Evolutionary conservation across 1,140 invertebrate species (phyloP), one percentile per base, ranked within the genome.

Genomic region (Triops cancriformis): DNA sequence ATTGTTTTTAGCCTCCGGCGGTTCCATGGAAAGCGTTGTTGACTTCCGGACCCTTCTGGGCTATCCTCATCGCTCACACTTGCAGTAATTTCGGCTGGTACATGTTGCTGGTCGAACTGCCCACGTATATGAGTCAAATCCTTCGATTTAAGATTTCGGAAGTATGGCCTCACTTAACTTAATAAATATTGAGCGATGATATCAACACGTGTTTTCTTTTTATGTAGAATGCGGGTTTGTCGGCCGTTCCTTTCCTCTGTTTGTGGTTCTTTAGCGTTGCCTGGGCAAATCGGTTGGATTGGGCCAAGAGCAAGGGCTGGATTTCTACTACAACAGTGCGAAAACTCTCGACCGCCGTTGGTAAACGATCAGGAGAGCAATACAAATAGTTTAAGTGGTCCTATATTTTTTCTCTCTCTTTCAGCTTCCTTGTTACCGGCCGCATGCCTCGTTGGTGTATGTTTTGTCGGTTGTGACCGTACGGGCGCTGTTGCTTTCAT

Each of bases 31-130:
- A 85, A 45, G 82, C 86, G 27, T 88, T 98, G 79, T 84, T 98
- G 7, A 90, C 89, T 0, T 96, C 95, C 0, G 82, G 87, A 1
- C 92, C 95, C 0, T 94, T 98, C 4, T 97, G 94, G 94, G 95
- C 95, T 1, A 94, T 98, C 82, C 89, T 97, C 76, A 84, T 96
- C 26, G 94, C 93, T 0, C 96, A 98, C 83, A 93, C 91, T 43
- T 91, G 93, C 76, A 94, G 94, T 79, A 96, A 98, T 78, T 98
- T 96, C 87, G 93, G 94, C 0, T 97, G 96, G 86, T 98, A 98
- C 86, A 97, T 94, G 4, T 90, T 98, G 72, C 89, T 98, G 75
- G 95, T 95, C 83, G 93, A 96, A 82, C 87, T 98, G 77, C 97
- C 97, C 10, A 96, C 93, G 0, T 99, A 96, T 84, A 93, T 98